phyloP scores from a whole-genome alignment of 2,888 invertebrate genomes.

The Scrobipalpa atriplicella region DNA sequence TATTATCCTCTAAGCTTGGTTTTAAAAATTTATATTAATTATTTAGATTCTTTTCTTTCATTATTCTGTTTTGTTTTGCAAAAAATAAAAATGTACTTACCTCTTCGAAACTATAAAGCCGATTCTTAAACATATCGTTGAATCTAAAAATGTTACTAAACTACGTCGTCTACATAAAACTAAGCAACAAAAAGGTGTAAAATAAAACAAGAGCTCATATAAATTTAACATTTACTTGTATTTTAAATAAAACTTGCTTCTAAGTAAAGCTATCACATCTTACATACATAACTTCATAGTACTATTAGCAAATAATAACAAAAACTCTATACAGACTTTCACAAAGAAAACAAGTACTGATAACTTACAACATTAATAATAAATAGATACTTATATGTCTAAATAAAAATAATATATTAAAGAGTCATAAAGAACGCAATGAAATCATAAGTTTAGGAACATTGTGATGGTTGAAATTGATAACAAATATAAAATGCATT shows the following conservation, averaged over 20 bases:
- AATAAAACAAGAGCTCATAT: conserved; percentile 70
- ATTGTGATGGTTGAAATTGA: conserved; percentile 49
- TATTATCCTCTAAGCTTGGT: too few species aligned
- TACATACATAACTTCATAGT: conserved; percentile 59
- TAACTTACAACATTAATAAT: conserved; percentile 60
- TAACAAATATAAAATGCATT: conserved; percentile 54
- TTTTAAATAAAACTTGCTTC: conserved; percentile 77
- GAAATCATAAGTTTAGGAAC: conserved; percentile 61
- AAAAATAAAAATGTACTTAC: too few species aligned
- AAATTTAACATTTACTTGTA: conserved; percentile 73
- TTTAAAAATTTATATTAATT: too few species aligned
- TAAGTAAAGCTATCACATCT: conserved; percentile 81
- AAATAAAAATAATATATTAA: conserved; percentile 48
- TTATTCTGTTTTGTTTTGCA: too few species aligned
- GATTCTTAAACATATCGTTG: background rate
- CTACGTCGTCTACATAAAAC: conserved; percentile 17
- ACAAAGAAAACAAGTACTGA: conserved; percentile 60
- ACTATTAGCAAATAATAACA: conserved; percentile 72
- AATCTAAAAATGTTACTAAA: background rate
- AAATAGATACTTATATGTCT: conserved; percentile 63
- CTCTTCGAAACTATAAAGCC: background rate
- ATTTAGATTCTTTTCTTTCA: too few species aligned
- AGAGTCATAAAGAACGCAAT: conserved; percentile 52
- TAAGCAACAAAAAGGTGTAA: conserved; percentile 53
- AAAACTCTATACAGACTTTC: conserved; percentile 68